phyloP scores from a whole-genome alignment of 2,888 invertebrate species.

The Thereva unica region DNA sequence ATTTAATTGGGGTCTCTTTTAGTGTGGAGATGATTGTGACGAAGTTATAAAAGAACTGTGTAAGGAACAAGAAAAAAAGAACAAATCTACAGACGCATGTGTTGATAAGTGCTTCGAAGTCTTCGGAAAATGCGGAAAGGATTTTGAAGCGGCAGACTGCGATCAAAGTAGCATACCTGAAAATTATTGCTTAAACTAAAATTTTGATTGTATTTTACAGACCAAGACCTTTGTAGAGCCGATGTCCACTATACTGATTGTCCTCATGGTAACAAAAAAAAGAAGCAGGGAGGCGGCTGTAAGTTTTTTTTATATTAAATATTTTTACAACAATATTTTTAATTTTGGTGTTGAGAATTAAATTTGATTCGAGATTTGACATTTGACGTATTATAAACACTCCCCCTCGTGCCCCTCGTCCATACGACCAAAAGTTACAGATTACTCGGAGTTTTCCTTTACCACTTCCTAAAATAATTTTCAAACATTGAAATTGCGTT shows the following conservation, averaged over 20 bases:
- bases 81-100: neutral
- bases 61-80: neutral
- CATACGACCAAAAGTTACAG: no score
- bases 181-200: neutral
- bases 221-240: constrained; percentile 40
- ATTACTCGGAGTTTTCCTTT: no score
- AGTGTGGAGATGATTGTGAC: constrained; percentile 1
- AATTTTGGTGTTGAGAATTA: no score
- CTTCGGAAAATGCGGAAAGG: neutral
- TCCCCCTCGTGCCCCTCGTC: no score
- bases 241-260: constrained; percentile 39
- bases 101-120: neutral
- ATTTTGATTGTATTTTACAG: constrained; percentile 1
- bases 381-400: no score
- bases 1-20: neutral
- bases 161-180: neutral
- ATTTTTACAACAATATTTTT: no score
- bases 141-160: neutral
- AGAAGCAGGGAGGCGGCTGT: neutral
- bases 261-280: constrained; percentile 39
- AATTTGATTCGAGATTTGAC: no score
- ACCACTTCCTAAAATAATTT: no score
- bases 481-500: no score
- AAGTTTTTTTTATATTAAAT: neutral
- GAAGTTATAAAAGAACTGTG: constrained; percentile 13